A percentile compares a stretch with the other conserved stretches of the same genome.
These are phyloP conservation scores for Drosophila mimetica DNA, from an alignment of 2,888 invertebrate species.

Conservation along the genomic window DNA sequence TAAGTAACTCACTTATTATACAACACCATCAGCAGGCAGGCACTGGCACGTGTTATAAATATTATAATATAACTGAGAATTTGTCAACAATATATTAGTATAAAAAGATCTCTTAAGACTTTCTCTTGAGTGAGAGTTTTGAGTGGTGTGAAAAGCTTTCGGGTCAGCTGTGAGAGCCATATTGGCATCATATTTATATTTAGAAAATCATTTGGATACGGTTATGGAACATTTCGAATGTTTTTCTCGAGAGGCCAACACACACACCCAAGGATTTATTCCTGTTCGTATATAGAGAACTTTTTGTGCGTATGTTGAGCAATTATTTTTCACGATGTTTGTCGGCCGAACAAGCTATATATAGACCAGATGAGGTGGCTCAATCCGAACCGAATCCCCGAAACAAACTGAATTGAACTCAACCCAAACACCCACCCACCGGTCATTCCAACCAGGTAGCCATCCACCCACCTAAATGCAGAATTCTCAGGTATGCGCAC, in stretches of 20 bases:
- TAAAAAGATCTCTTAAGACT: slow-evolving; percentile 8
- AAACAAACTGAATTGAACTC: slow-evolving; percentile 11
- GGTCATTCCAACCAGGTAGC: slow-evolving; percentile 22
- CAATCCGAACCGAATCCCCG: slow-evolving; percentile 46
- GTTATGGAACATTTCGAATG: slow-evolving; percentile 73
- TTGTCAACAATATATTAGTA: slow-evolving; percentile 20
- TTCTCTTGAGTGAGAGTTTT: slow-evolving; percentile 59
- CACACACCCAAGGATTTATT: slow-evolving; percentile 27
- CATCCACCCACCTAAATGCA: slow-evolving; percentile 14
- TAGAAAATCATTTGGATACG: slow-evolving; percentile 65
- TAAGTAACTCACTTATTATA: slow-evolving; percentile 26
- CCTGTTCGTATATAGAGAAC: slow-evolving; percentile 26
- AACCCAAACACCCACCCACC: slow-evolving; percentile 19
- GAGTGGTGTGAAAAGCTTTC: slow-evolving; percentile 24
- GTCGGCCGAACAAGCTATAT: slow-evolving; percentile 75
- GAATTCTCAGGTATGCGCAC: slow-evolving; percentile 30
- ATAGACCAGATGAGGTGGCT: slow-evolving; percentile 68
- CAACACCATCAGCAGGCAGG: slow-evolving; percentile 20
- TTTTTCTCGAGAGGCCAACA: slow-evolving; percentile 39
- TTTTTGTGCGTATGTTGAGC: slow-evolving; percentile 62
- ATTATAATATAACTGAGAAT: slow-evolving; percentile 11
- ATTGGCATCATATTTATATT: slow-evolving; percentile 79
- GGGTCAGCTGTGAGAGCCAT: slow-evolving; percentile 34
- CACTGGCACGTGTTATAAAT: slow-evolving; percentile 56
- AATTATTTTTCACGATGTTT: slow-evolving; percentile 71